phyloP scores from a whole-genome alignment of 2,888 invertebrate species.

The Villa cingulata region DNA sequence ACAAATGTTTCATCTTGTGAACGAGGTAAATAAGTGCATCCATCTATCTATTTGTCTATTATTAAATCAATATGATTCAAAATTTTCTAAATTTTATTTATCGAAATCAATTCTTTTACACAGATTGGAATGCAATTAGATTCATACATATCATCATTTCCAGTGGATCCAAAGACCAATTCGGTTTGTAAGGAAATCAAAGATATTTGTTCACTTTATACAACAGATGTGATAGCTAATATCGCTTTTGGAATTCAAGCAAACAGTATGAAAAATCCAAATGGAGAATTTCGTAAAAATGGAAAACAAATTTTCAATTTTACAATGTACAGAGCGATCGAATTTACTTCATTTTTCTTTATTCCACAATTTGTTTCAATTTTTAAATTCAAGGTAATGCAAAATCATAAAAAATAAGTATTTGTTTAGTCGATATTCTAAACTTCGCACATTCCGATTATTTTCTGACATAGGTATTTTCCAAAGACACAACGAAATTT shows the following conservation, averaged over 20 bases:
- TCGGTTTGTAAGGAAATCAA: conserved; percentile 4
- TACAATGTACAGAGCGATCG: conserved; percentile 19
- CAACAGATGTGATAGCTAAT: conserved; percentile 30
- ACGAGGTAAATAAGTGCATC: conserved; percentile 19
- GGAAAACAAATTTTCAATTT: conserved; percentile 22
- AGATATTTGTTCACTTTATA: conserved; percentile 24
- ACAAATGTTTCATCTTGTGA: conserved; percentile 30
- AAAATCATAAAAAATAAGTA: neutral
- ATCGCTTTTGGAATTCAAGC: conserved; percentile 31
- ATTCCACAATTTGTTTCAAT: conserved; percentile 24
- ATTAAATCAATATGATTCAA: no score
- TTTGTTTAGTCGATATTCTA: no score
- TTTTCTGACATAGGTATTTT: conserved; percentile 15
- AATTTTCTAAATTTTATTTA: no score
- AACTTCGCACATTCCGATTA: no score
- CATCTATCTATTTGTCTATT: no score
- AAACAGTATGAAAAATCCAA: conserved; percentile 26
- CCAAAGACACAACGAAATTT: conserved; percentile 25
- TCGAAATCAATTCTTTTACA: no score
- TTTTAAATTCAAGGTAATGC: conserved; percentile 22
- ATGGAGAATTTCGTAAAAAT: conserved; percentile 25
- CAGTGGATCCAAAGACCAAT: conserved; percentile 2
- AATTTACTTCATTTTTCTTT: conserved; percentile 27
- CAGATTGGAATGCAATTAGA: conserved; percentile 27
- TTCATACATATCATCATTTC: conserved; percentile 2